Conservation (phyloP, 2,888 invertebrate genomes). For the Stenurella melanura region DNA sequence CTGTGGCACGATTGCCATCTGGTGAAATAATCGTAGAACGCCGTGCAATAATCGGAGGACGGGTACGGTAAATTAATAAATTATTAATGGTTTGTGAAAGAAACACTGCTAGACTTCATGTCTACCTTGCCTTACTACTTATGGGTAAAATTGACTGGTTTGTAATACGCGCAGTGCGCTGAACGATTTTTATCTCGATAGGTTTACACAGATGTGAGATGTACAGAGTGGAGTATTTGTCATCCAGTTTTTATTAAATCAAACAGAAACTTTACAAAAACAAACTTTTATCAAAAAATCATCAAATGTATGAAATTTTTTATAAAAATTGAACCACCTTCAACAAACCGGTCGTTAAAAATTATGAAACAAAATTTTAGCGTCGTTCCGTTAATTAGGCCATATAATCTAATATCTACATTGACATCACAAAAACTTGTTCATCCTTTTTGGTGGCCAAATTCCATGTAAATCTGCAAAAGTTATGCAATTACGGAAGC, state of each 20-base stretch:
- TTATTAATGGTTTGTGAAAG: slow-evolving; percentile 36
- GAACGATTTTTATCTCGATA: not conserved
- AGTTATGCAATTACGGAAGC: too few species aligned
- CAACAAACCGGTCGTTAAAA: too few species aligned
- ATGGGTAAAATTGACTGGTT: slow-evolving; percentile 46
- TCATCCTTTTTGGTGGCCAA: too few species aligned
- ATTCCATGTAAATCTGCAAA: too few species aligned
- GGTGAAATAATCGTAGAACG: slow-evolving; percentile 44
- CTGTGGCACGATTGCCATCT: slow-evolving; percentile 20
- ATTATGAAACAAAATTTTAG: too few species aligned
- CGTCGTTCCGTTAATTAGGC: too few species aligned
- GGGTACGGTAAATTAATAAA: slow-evolving; percentile 28
- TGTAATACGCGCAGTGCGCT: not conserved
- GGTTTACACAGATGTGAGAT: not conserved
- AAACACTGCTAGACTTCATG: slow-evolving; percentile 53
- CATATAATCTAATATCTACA: too few species aligned
- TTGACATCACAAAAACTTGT: too few species aligned
- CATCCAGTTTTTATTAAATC: not conserved
- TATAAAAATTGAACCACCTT: too few species aligned
- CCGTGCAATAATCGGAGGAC: slow-evolving; percentile 35
- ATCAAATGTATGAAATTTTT: too few species aligned
- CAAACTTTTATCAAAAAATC: too few species aligned
- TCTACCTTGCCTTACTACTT: slow-evolving; percentile 55
- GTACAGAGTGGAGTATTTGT: not conserved
- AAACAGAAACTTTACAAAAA: too few species aligned